Percentiles rank a stretch among this genome's conserved stretches.
These are phyloP conservation scores for Agrochola litura DNA, from an alignment of 2,888 invertebrate genomes.

Conservation along the genomic window DNA sequence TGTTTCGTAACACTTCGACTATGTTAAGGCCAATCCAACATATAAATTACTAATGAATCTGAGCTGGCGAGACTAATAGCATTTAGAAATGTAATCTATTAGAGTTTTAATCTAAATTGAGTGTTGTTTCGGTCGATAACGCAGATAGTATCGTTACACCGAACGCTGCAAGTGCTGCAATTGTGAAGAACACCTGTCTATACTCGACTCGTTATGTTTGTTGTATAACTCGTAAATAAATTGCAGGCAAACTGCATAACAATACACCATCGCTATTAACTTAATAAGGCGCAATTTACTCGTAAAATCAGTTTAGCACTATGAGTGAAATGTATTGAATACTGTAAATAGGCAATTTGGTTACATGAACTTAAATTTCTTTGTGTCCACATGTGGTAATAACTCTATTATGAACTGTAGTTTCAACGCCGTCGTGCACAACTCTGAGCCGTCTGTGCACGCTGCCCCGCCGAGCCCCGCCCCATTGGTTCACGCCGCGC, in stretches of 20 bases:
- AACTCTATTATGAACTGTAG: constrained; percentile 71
- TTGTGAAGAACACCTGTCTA: constrained; percentile 63
- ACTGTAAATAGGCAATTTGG: constrained; percentile 43
- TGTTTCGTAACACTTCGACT: constrained; percentile 72
- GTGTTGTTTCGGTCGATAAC: constrained; percentile 84
- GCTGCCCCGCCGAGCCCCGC: constrained; percentile 74
- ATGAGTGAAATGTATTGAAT: constrained; percentile 48
- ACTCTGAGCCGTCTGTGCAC: constrained; percentile 81
- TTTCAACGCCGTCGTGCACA: constrained; percentile 87
- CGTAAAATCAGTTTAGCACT: constrained; percentile 47
- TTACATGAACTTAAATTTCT: constrained; percentile 17
- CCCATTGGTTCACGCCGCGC: constrained; percentile 69
- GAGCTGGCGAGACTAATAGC: constrained; percentile 83
- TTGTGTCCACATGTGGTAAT: constrained; percentile 26
- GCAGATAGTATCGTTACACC: constrained; percentile 79
- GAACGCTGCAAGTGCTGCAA: constrained; percentile 66
- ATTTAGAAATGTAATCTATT: constrained; percentile 70
- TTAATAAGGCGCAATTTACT: constrained; percentile 56
- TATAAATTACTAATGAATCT: constrained; percentile 72
- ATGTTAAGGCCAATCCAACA: constrained; percentile 74
- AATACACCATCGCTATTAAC: constrained; percentile 57
- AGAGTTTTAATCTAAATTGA: constrained; percentile 71
- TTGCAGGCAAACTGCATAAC: constrained; percentile 64
- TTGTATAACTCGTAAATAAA: constrained; percentile 70
- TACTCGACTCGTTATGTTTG: constrained; percentile 62